Evolutionary conservation across 2,113 vertebrate genomes (phyloP).

Genomic region (Ictidomys tridecemlineatus): DNA sequence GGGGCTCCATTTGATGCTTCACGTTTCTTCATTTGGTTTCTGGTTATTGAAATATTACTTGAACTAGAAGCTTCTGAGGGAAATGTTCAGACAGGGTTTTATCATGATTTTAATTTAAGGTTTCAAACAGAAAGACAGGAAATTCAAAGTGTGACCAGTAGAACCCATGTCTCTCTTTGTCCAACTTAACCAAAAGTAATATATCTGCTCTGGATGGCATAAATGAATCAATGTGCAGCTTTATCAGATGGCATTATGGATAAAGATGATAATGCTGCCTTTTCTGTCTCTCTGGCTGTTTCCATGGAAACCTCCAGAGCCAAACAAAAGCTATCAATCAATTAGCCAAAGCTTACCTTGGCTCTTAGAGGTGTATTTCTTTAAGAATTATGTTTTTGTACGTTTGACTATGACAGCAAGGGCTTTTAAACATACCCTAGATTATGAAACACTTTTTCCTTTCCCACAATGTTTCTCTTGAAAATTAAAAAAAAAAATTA

Average conservation of each 20-base stretch:
- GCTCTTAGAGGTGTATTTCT: constrained; percentile 54
- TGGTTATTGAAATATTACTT: constrained; percentile 82
- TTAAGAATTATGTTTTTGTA: constrained; percentile 64
- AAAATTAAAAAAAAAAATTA: constrained; percentile 10
- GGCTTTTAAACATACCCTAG: constrained; percentile 49
- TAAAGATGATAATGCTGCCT: constrained; percentile 68
- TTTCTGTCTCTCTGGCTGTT: constrained; percentile 79
- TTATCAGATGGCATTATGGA: constrained; percentile 53
- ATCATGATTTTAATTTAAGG: constrained; percentile 82
- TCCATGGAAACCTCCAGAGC: constrained; percentile 74
- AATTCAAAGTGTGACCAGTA: constrained; percentile 20
- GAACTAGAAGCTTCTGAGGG: constrained; percentile 79
- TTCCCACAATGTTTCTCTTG: constrained; percentile 24
- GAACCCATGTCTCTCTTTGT: constrained; percentile 61
- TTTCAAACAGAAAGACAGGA: constrained; percentile 78
- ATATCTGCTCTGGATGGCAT: constrained; percentile 13
- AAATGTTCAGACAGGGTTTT: constrained; percentile 73
- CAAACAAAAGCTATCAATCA: constrained; percentile 75
- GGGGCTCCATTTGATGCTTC: constrained; percentile 81
- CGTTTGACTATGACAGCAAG: constrained; percentile 55
- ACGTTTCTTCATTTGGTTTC: constrained; percentile 82
- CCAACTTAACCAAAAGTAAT: constrained; percentile 58
- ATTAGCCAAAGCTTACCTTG: constrained; percentile 43
- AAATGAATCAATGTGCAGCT: constrained; percentile 60
- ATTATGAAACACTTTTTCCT: constrained; percentile 31